Evolutionary conservation across 2,113 vertebrate species (phyloP).

Genomic region (Myodes glareolus): DNA sequence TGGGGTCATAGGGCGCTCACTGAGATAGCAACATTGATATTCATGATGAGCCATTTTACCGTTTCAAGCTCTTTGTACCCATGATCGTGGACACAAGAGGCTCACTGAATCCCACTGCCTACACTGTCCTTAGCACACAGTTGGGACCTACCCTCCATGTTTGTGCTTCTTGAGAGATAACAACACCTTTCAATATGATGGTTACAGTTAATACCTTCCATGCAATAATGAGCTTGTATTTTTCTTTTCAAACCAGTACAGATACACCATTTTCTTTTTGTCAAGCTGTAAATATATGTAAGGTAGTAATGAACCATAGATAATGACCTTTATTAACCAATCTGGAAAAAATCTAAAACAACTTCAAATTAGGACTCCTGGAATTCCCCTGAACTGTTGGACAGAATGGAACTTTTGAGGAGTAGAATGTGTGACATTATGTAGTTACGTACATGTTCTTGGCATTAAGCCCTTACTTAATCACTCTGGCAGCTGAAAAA

Average conservation of each 20-base stretch:
- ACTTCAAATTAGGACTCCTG: background rate
- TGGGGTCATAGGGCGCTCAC: background rate
- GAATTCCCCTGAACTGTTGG: background rate
- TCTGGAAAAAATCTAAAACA: slow-evolving; percentile 21
- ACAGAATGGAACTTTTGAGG: background rate
- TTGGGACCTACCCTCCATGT: slow-evolving; percentile 45
- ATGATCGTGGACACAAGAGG: background rate
- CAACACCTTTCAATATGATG: slow-evolving; percentile 54
- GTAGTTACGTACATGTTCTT: background rate
- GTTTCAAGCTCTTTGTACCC: slow-evolving; percentile 47
- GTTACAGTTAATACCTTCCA: slow-evolving; percentile 59
- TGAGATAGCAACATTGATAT: background rate
- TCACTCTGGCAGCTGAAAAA: background rate
- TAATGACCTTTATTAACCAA: slow-evolving; percentile 52
- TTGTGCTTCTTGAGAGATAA: slow-evolving; percentile 60
- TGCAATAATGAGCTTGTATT: slow-evolving; percentile 30
- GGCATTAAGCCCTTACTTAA: slow-evolving; percentile 25
- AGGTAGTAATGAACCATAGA: background rate
- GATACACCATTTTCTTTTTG: slow-evolving; percentile 64
- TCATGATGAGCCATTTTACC: slow-evolving; percentile 16
- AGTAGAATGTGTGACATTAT: background rate
- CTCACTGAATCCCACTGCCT: slow-evolving; percentile 28
- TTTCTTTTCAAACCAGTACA: slow-evolving; percentile 47
- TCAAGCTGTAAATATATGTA: slow-evolving; percentile 37
- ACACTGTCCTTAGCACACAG: slow-evolving; percentile 22